Base-by-base conservation (phyloP, 2,888 invertebrate genomes). In the Cosmopolites sordidus region DNA sequence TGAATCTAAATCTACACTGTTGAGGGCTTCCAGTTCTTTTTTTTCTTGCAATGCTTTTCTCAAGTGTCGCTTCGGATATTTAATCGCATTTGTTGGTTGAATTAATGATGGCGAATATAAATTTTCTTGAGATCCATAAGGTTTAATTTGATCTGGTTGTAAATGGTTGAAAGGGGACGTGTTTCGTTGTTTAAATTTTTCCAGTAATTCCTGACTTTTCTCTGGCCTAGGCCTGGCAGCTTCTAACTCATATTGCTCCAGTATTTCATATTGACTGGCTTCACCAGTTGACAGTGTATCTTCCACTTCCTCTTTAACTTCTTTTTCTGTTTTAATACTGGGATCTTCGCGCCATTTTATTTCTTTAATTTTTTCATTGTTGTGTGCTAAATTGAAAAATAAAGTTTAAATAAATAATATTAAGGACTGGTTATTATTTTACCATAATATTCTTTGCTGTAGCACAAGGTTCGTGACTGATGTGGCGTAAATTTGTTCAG, bases 231-330 rank as follows among this genome's bases (percentile, higher is more conserved):
- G 64, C 22, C 55, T 58, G 12, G 62, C 60, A 1, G 60, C 59
- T 42, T 64, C 63, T 4, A 63, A 51, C 40, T 64, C 60, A 33
- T 62, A 63, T 39, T 59, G 58, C 42, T 62, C 60, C 16, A 52
- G 27, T 5, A 48, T 43, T 43, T 56, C 52, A 33, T 33, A 33
- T 11, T 33, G 33, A 33, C 11, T 33, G 3, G 33, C 4, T 11
- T 33, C 33, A n/a, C 5, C 33, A 5, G 33, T 33, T 33, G 12
- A 33, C 33, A 33, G 3, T n/a, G 11, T 8, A 4, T 46, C 45
- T 12, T 46, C 42, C 30, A 14, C 18, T 16, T 43, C 30, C 22
- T 38, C 12, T 29, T 51, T 17, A 12, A 11, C 15, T n/a, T 49
- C 42, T 16, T 27, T 18, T 14, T 38, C 42, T 16, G 15, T 15